Evolutionary conservation across 2,888 invertebrate genomes (phyloP).

Genomic region (Coremacera marginata): DNA sequence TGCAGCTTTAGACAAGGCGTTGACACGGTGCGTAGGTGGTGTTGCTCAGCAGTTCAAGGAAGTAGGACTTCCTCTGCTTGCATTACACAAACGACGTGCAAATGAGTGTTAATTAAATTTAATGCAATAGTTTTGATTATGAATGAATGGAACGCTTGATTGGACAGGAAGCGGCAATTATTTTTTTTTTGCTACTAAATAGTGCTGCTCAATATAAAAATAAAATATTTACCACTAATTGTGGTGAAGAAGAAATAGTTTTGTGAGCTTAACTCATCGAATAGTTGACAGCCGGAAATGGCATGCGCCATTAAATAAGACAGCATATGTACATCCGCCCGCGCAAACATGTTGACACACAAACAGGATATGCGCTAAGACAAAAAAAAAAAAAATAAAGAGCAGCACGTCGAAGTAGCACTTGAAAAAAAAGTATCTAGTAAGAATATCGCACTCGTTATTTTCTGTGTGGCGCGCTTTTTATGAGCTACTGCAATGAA

Average conservation of each 20-base stretch:
- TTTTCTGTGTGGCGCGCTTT: slow-evolving; percentile 17
- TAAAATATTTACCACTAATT: background rate
- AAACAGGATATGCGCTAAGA: slow-evolving; percentile 39
- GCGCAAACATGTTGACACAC: slow-evolving; percentile 8
- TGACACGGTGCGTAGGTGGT: background rate
- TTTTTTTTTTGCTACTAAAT: background rate
- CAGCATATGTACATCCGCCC: slow-evolving; percentile 13
- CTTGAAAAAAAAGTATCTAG: background rate
- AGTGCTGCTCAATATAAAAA: background rate
- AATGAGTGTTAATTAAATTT: background rate
- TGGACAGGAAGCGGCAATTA: slow-evolving; percentile 10
- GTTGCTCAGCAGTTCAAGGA: background rate
- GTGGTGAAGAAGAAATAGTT: background rate
- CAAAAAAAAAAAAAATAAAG: slow-evolving; percentile 21
- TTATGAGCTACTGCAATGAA: slow-evolving; percentile 12
- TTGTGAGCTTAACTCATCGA: background rate
- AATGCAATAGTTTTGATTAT: slow-evolving; percentile 2
- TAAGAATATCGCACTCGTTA: slow-evolving; percentile 19
- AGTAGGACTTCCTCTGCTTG: slow-evolving; percentile 26
- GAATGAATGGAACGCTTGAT: background rate
- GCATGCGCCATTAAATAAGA: slow-evolving; percentile 40
- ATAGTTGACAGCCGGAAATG: slow-evolving; percentile 34
- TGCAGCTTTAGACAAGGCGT: background rate
- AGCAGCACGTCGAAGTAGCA: background rate
- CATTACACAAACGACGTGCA: background rate